Evolutionary conservation across 1,140 invertebrate species (phyloP).

Genomic region (Lepidostoma basale): DNA sequence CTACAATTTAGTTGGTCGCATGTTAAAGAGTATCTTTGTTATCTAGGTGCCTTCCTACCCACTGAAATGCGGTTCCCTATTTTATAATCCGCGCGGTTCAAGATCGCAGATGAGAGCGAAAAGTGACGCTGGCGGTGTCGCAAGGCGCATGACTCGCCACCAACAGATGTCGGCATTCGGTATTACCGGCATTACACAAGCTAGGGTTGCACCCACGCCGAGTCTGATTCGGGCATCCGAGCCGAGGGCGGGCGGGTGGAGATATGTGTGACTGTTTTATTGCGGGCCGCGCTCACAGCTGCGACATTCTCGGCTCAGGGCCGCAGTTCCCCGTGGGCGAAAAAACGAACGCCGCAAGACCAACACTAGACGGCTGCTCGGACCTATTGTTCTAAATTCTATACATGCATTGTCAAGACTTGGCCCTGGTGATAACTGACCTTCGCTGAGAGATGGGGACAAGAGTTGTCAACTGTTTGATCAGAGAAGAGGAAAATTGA

Average conservation of each 20-base stretch:
- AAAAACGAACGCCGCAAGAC: conserved; percentile 1
- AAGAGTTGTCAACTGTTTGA: no score
- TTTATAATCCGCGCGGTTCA: neutral
- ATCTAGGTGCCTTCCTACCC: no score
- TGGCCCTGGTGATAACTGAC: no score
- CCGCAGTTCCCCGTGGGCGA: conserved; percentile 11
- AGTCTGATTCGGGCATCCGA: conserved; percentile 2
- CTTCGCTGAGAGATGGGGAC: no score
- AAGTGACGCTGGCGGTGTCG: neutral
- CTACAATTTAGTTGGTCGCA: no score
- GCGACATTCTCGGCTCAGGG: conserved; percentile 13
- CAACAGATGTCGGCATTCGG: neutral
- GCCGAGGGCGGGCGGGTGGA: conserved; percentile 9
- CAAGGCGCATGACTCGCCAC: neutral
- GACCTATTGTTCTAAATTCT: conserved; percentile 26
- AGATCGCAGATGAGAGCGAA: neutral
- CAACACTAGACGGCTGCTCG: neutral
- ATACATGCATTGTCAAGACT: no score
- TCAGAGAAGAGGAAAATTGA: no score
- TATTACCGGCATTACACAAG: neutral
- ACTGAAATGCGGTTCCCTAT: neutral
- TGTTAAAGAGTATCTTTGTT: no score
- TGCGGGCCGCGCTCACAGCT: neutral
- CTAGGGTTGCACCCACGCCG: neutral
- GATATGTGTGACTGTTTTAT: neutral